These are phyloP conservation scores for Oreocharis arfaki DNA, from an alignment of 2,113 vertebrate genomes.

Conservation along the genomic window DNA sequence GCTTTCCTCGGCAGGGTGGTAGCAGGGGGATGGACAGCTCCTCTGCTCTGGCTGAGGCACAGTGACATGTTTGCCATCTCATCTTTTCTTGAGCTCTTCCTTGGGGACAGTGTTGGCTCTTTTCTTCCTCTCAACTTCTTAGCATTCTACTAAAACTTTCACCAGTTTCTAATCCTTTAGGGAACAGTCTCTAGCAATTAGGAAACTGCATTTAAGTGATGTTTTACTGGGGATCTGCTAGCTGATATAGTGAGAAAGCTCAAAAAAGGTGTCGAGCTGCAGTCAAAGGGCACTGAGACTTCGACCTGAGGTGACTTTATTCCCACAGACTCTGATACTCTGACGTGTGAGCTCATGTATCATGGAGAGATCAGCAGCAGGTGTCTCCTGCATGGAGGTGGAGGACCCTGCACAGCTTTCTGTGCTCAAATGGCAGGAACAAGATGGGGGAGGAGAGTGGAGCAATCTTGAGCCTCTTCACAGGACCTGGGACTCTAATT, in stretches of 20 bases:
- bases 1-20: background rate
- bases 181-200: background rate
- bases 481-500: background rate
- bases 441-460: background rate
- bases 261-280: background rate
- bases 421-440: background rate
- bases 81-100: background rate
- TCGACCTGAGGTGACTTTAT: background rate
- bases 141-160: background rate
- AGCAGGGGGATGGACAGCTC: background rate
- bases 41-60: background rate
- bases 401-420: background rate
- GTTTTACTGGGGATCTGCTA: background rate
- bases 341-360: background rate
- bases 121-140: background rate
- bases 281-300: background rate
- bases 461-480: background rate
- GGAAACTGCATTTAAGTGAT: background rate
- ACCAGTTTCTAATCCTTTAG: background rate
- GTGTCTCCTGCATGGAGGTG: background rate
- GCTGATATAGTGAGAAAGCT: background rate
- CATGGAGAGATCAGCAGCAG: background rate
- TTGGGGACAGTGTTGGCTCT: background rate
- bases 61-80: background rate
- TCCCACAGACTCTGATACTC: background rate